A percentile compares a stretch with the other conserved stretches of the same genome.
These are phyloP conservation scores for Helicoverpa assulta DNA, from an alignment of 2,888 invertebrate genomes.

Conservation along the genomic window DNA sequence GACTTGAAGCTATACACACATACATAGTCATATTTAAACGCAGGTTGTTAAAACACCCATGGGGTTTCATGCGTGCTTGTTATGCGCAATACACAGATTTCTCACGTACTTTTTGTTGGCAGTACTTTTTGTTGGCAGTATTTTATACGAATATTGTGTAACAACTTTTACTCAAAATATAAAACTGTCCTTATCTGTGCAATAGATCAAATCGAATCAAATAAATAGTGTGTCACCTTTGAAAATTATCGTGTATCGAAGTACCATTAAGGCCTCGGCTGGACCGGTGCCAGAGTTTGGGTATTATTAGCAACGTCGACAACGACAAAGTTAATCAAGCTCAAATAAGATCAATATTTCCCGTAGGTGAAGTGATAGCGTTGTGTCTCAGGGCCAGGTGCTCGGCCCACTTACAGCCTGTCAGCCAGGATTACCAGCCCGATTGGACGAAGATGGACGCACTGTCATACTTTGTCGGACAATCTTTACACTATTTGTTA, in stretches of 20 bases:
- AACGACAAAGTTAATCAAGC: conserved; percentile 89
- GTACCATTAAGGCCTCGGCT: conserved; percentile 89
- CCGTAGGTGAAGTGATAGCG: conserved; percentile 81
- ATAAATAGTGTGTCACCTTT: conserved; percentile 81
- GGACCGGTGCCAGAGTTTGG: conserved; percentile 85
- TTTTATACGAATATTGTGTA: conserved; percentile 3
- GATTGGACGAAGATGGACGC: conserved; percentile 67
- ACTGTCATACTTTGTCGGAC: conserved; percentile 63
- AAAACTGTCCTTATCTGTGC: conserved; percentile 17
- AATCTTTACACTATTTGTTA: conserved; percentile 40
- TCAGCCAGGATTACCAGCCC: conserved; percentile 75
- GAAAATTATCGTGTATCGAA: conserved; percentile 87
- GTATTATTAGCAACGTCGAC: conserved; percentile 88
- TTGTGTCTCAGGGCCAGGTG: conserved; percentile 76
- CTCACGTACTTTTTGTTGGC: conserved; percentile 27
- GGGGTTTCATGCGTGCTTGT: conserved; percentile 23
- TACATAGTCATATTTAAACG: conserved; percentile 19
- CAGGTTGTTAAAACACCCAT: conserved; percentile 27
- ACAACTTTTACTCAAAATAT: conserved; percentile 4
- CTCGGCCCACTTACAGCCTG: conserved; percentile 65
- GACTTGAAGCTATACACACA: neutral
- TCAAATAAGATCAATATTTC: conserved; percentile 90
- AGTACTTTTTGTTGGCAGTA: conserved; percentile 27
- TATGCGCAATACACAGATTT: conserved; percentile 34
- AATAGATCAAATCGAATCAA: conserved; percentile 69